These are phyloP conservation scores for Myrmecophaga tridactyla DNA, from an alignment of 2,113 vertebrate genomes.

Conservation along the genomic window DNA sequence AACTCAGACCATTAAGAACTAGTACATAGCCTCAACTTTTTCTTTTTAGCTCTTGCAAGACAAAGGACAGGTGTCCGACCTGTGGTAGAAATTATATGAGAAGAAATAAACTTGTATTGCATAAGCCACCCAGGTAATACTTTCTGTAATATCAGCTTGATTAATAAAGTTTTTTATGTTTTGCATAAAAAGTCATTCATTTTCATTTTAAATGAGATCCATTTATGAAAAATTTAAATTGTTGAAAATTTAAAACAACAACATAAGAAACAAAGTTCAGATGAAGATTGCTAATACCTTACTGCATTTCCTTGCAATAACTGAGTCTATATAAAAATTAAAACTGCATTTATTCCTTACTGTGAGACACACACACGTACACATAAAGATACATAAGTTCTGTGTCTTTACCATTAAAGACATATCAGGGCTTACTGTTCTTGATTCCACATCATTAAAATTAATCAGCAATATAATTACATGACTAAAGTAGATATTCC, in stretches of 20 bases:
- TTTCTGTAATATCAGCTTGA: not conserved
- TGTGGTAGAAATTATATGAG: not conserved
- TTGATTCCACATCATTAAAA: not conserved
- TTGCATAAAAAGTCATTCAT: not conserved
- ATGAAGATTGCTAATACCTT: not conserved
- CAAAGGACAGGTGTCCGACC: not conserved
- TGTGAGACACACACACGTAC: not conserved
- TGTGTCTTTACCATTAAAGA: not conserved
- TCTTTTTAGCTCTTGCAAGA: not conserved
- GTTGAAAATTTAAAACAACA: not conserved
- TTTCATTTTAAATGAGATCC: not conserved
- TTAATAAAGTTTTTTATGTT: not conserved
- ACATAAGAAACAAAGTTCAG: not conserved
- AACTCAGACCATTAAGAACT: not conserved
- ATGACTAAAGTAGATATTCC: not conserved
- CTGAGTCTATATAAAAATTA: not conserved
- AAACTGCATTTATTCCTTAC: not conserved
- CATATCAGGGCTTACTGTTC: not conserved
- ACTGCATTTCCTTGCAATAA: not conserved
- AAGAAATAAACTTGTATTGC: not conserved
- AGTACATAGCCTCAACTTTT: not conserved
- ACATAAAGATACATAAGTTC: not conserved
- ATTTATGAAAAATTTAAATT: too few relatives aligned
- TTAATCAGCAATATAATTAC: not conserved
- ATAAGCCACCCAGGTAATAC: not conserved